A percentile compares a stretch with the other conserved stretches of the same genome.
These are phyloP conservation scores for Chrysomallon squamiferum DNA, from an alignment of 1,140 invertebrate genomes.

Conservation along the genomic window DNA sequence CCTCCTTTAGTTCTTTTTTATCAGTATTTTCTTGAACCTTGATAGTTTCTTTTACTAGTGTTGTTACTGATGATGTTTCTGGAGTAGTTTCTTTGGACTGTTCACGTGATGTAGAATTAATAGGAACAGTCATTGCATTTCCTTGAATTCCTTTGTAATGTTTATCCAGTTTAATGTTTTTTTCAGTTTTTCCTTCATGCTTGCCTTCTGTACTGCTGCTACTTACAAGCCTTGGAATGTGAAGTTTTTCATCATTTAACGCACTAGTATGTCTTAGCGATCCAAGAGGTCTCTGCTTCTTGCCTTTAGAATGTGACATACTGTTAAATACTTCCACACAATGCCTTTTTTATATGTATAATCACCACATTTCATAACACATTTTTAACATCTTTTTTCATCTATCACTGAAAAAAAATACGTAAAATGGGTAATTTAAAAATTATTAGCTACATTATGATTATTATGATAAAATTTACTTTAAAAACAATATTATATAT, in stretches of 20 bases:
- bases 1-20: slow-evolving; percentile 22
- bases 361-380: background rate
- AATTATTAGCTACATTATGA: background rate
- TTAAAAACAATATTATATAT: background rate
- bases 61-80: background rate
- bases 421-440: background rate
- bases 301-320: slow-evolving; percentile 6
- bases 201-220: background rate
- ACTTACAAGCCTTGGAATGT: slow-evolving; percentile 12
- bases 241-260: background rate
- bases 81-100: background rate
- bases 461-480: background rate
- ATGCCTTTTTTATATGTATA: too few species aligned
- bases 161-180: slow-evolving; percentile 13
- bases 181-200: background rate
- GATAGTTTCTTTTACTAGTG: background rate
- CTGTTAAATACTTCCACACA: background rate
- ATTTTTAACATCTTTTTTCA: background rate
- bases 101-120: slow-evolving; percentile 6
- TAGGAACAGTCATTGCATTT: slow-evolving; percentile 35
- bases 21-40: slow-evolving; percentile 16
- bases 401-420: background rate
- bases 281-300: slow-evolving; percentile 22
- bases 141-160: slow-evolving; percentile 35
- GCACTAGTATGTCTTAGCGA: slow-evolving; percentile 10